phyloP scores from a whole-genome alignment of 2,888 invertebrate species.

The Corythucha ciliata region DNA sequence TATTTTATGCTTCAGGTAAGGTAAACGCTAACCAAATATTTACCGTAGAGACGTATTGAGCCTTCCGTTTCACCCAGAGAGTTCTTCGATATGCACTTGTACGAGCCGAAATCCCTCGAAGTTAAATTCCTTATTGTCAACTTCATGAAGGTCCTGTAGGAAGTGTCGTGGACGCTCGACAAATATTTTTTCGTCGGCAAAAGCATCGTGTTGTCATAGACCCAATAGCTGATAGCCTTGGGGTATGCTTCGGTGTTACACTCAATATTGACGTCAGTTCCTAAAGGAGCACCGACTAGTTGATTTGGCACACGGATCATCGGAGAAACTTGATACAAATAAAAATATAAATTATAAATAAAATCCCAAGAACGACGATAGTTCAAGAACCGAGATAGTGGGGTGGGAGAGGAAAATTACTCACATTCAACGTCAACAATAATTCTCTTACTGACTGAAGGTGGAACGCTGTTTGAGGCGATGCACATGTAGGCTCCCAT shows the following conservation, averaged over 20 bases:
- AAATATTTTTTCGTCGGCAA: slow-evolving; percentile 80
- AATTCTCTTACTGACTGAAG: slow-evolving; percentile 84
- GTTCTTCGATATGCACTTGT: slow-evolving; percentile 87
- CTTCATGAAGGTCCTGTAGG: slow-evolving; percentile 82
- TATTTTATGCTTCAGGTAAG: too few species aligned
- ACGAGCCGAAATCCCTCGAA: slow-evolving; percentile 78
- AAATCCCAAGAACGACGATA: too few species aligned
- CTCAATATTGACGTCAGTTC: slow-evolving; percentile 84
- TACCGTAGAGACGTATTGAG: slow-evolving; percentile 83
- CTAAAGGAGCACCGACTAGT: slow-evolving; percentile 80
- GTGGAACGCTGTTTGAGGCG: slow-evolving; percentile 79
- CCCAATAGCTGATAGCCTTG: slow-evolving; percentile 86
- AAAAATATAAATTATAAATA: too few species aligned
- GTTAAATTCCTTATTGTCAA: slow-evolving; percentile 76
- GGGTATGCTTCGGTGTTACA: slow-evolving; percentile 90
- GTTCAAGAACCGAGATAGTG: too few species aligned
- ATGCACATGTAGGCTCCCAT: slow-evolving; percentile 79
- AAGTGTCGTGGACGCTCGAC: slow-evolving; percentile 57
- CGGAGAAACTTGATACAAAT: slow-evolving; percentile 89
- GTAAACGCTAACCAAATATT: too few species aligned
- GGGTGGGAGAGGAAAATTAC: slow-evolving; percentile 8
- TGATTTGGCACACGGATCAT: slow-evolving; percentile 94
- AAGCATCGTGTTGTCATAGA: slow-evolving; percentile 71
- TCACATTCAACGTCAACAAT: slow-evolving; percentile 86
- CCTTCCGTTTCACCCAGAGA: slow-evolving; percentile 89